A percentile compares a stretch with the other conserved stretches of the same genome.
These are phyloP conservation scores for Geotrypetes seraphini DNA, from an alignment of 2,797 vertebrate species.

Conservation along the genomic window DNA sequence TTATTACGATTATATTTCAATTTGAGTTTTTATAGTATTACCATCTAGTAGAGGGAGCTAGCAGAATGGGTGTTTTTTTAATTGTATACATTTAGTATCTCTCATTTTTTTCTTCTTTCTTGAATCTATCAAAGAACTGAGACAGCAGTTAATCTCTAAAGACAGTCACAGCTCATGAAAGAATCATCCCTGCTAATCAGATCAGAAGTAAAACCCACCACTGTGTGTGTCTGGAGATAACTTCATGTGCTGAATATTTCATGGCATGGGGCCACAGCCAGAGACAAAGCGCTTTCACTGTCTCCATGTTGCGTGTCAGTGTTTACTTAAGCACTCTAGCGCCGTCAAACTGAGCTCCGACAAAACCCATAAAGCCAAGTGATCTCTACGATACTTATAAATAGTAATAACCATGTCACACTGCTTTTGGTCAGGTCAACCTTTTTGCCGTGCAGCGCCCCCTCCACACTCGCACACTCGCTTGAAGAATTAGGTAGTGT, in stretches of 20 bases:
- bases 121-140: conserved; percentile 73
- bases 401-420: conserved; percentile 74
- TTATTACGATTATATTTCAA: too few relatives aligned
- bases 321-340: conserved; percentile 73
- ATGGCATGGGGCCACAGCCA: conserved; percentile 66
- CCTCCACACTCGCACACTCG: too few relatives aligned
- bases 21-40: too few relatives aligned
- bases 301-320: conserved; percentile 81
- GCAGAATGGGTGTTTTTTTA: too few relatives aligned
- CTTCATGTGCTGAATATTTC: conserved; percentile 83
- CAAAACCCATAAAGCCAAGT: conserved; percentile 58
- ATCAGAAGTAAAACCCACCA: conserved; percentile 82
- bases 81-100: too few relatives aligned
- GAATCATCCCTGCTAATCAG: conserved; percentile 94
- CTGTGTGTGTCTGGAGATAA: conserved; percentile 61
- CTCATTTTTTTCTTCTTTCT: conserved; percentile 50
- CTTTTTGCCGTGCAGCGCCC: conserved; percentile 39
- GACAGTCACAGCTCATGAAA: conserved; percentile 92
- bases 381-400: conserved; percentile 81
- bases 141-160: conserved; percentile 61
- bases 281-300: conserved; percentile 63
- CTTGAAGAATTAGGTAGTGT: conserved; percentile 54
- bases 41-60: too few relatives aligned
- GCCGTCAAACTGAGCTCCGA: conserved; percentile 44
- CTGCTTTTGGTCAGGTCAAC: conserved; percentile 36